phyloP scores from a whole-genome alignment of 2,113 vertebrate species.

The Megalops atlanticus region DNA sequence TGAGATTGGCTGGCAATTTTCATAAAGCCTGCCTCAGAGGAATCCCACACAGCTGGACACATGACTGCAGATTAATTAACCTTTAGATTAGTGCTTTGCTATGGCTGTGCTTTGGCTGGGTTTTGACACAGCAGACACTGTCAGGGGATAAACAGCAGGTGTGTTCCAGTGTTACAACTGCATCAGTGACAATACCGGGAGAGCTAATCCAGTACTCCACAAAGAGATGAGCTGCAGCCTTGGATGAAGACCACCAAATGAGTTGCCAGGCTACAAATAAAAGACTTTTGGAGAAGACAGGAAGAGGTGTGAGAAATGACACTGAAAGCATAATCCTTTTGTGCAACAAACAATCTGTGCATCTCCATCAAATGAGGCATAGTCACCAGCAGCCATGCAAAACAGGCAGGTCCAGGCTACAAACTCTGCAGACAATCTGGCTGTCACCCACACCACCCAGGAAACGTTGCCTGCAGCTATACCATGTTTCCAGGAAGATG shows the following conservation, averaged over 20 bases:
- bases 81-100: not conserved
- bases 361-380: too few relatives aligned
- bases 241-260: not conserved
- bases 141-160: not conserved
- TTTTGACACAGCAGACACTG: not conserved
- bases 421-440: too few relatives aligned
- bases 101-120: not conserved
- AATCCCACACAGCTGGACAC: not conserved
- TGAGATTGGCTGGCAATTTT: not conserved
- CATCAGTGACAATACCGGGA: conserved; percentile 13
- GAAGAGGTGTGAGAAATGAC: too few relatives aligned
- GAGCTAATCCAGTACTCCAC: not conserved
- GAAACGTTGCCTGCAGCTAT: too few relatives aligned
- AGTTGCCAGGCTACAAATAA: too few relatives aligned
- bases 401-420: too few relatives aligned
- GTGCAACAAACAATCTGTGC: too few relatives aligned
- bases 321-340: too few relatives aligned
- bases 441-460: too few relatives aligned
- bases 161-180: not conserved
- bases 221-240: not conserved
- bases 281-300: too few relatives aligned
- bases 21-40: not conserved
- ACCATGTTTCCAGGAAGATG: too few relatives aligned
- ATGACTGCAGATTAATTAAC: not conserved
- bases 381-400: too few relatives aligned